phyloP scores from a whole-genome alignment of 1,140 invertebrate species.

The Leptestheria dahalacensis region DNA sequence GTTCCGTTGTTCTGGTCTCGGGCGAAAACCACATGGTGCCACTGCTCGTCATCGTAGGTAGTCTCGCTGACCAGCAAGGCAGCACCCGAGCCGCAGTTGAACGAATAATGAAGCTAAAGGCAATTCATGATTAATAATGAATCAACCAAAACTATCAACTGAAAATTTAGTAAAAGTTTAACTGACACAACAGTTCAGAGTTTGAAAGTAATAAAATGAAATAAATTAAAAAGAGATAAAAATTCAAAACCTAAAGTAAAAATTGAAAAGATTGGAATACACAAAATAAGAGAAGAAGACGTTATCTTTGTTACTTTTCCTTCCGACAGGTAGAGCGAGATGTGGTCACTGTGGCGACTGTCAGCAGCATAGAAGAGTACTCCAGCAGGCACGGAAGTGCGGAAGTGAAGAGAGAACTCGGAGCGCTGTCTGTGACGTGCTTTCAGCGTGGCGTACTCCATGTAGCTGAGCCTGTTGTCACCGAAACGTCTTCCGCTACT shows the following conservation, averaged over 20 bases:
- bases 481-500: slow-evolving; percentile 35
- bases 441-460: slow-evolving; percentile 48
- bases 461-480: slow-evolving; percentile 48
- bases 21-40: slow-evolving; percentile 61
- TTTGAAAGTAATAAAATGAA: too few relatives aligned
- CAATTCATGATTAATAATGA: neutral
- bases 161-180: too few relatives aligned
- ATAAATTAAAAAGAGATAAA: too few relatives aligned
- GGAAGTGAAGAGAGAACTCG: slow-evolving; percentile 65
- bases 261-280: too few relatives aligned
- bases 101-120: slow-evolving; percentile 45
- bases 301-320: slow-evolving; percentile 55
- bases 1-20: slow-evolving; percentile 39
- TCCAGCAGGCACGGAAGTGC: slow-evolving; percentile 59
- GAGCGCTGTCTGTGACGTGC: slow-evolving; percentile 31
- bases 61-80: slow-evolving; percentile 36
- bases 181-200: too few relatives aligned
- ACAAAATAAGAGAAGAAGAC: too few relatives aligned
- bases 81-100: slow-evolving; percentile 54
- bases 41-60: slow-evolving; percentile 62
- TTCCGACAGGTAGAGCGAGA: slow-evolving; percentile 62
- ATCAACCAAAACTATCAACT: too few relatives aligned
- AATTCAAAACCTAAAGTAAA: neutral
- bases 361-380: slow-evolving; percentile 70
- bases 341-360: slow-evolving; percentile 48